Evolutionary conservation across 53 echinoderm and acorn worm species (phyloP).

Genomic region (Temnopleurus reevesii): DNA sequence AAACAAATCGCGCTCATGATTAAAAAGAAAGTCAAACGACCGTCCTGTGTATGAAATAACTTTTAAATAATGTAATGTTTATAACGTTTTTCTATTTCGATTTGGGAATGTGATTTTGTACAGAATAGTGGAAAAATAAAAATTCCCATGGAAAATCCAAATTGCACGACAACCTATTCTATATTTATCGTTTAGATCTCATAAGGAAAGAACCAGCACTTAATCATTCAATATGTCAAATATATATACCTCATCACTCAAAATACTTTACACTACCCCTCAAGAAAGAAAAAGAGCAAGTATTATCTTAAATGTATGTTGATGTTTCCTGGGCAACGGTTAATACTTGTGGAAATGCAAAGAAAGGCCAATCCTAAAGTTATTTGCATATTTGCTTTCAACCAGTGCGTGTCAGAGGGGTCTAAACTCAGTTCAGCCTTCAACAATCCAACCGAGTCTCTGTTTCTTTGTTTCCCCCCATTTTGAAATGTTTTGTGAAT

Average conservation of each 20-base stretch:
- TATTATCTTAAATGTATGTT: neutral
- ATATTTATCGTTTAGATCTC: no score
- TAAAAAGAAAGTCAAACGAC: no score
- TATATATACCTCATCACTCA: neutral
- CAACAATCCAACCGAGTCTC: neutral
- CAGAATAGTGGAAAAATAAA: no score
- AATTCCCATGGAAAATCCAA: no score
- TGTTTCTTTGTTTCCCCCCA: no score
- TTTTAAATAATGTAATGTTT: no score
- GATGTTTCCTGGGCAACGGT: neutral
- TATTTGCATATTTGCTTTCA: conserved; percentile 14
- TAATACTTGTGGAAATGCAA: neutral
- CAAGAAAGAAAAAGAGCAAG: neutral
- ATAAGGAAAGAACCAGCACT: neutral
- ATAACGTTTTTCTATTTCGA: no score
- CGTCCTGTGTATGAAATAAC: no score
- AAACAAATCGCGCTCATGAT: no score
- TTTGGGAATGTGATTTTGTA: no score
- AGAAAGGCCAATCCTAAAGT: neutral
- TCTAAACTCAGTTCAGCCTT: neutral
- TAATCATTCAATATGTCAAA: neutral
- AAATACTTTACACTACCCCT: neutral
- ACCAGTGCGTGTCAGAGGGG: neutral
- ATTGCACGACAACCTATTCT: no score
- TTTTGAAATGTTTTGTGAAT: no score